These are phyloP conservation scores for Gallinago nigripennis DNA, from an alignment of 2,797 vertebrate species.

Conservation along the genomic window DNA sequence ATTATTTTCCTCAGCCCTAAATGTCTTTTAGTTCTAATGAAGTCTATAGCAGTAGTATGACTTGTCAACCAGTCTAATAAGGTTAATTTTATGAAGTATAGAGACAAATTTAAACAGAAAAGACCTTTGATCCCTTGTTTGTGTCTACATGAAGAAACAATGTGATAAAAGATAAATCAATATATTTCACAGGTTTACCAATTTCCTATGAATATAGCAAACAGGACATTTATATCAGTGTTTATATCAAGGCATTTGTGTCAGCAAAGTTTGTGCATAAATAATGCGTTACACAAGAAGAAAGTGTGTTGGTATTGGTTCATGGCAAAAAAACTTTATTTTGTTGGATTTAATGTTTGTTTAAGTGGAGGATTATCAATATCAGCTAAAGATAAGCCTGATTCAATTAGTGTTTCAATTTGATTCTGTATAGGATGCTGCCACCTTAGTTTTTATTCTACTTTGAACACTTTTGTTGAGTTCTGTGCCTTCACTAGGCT, in stretches of 20 bases:
- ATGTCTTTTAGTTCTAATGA: background rate
- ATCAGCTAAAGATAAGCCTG: background rate
- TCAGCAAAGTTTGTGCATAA: background rate
- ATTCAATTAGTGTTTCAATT: background rate
- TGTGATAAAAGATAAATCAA: background rate
- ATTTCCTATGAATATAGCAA: background rate
- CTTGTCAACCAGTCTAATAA: slow-evolving; percentile 8
- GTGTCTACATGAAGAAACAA: slow-evolving; percentile 14
- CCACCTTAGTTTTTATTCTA: background rate
- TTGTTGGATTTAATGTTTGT: background rate
- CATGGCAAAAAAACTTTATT: background rate
- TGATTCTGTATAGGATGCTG: background rate
- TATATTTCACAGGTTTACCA: background rate
- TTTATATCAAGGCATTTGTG: background rate
- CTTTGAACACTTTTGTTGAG: background rate
- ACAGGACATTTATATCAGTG: background rate
- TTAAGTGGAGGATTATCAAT: background rate
- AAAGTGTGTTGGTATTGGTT: background rate
- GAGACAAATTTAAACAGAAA: slow-evolving; percentile 4
- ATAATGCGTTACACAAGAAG: background rate
- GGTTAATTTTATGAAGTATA: background rate
- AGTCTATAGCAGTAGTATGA: background rate
- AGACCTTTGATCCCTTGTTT: slow-evolving; percentile 19
- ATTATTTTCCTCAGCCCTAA: background rate
- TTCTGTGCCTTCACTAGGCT: background rate